phyloP scores from a whole-genome alignment of 2,888 invertebrate species.

The Lathronympha strigana region DNA sequence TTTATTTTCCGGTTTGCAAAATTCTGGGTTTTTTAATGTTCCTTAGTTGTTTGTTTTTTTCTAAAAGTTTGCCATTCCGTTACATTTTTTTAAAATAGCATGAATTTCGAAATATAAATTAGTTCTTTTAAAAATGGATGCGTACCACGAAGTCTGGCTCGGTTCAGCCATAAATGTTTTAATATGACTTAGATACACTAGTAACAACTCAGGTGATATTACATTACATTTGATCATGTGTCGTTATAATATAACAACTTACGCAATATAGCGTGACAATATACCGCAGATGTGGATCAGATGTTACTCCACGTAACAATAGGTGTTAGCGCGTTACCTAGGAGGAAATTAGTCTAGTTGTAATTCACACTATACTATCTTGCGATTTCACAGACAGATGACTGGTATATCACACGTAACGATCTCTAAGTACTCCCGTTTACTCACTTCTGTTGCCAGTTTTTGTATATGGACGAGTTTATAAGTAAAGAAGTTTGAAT shows the following conservation, averaged over 20 bases:
- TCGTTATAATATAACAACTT: conserved; percentile 33
- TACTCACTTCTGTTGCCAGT: neutral
- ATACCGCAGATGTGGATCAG: conserved; percentile 54
- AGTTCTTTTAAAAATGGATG: neutral
- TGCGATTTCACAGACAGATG: conserved; percentile 36
- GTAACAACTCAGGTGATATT: conserved; percentile 11
- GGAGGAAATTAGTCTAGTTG: conserved; percentile 47
- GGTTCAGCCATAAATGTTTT: neutral
- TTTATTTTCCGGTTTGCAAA: conserved; percentile 37
- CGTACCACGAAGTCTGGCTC: neutral
- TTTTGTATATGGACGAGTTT: conserved; percentile 1
- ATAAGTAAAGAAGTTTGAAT: neutral
- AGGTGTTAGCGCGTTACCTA: conserved; percentile 50
- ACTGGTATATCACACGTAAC: conserved; percentile 29
- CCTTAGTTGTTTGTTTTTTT: neutral
- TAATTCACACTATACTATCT: conserved; percentile 47
- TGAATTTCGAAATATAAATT: no score
- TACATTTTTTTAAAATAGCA: neutral
- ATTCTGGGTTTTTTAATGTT: conserved; percentile 27
- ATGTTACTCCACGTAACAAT: conserved; percentile 53
- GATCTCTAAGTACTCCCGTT: conserved; percentile 26
- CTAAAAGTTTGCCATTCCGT: neutral
- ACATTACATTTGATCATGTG: conserved; percentile 21
- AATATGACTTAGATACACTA: neutral
- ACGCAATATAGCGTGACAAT: conserved; percentile 49